Percentiles rank a stretch among this genome's conserved stretches.
Conservation (phyloP, 1,140 invertebrate genomes). For the Telenomus remus region DNA sequence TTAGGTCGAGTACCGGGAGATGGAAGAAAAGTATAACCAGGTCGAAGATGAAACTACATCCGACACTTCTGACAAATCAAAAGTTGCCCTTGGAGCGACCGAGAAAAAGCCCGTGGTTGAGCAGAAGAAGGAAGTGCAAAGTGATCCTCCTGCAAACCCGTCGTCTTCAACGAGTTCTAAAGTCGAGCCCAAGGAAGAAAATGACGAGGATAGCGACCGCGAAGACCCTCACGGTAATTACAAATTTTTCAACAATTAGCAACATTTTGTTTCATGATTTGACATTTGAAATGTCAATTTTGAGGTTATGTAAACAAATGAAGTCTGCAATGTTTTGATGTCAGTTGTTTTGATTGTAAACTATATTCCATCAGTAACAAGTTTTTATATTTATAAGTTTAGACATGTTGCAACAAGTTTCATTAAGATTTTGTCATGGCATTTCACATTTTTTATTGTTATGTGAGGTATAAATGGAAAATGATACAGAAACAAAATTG, state of each 20-base stretch:
- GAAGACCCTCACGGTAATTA: constrained; percentile 72
- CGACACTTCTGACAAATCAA: constrained; percentile 80
- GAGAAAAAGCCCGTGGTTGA: constrained; percentile 74
- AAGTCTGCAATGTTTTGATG: neutral
- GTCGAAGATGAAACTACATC: constrained; percentile 80
- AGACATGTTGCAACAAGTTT: too few species aligned
- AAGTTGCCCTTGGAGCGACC: constrained; percentile 73
- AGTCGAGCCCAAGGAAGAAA: constrained; percentile 69
- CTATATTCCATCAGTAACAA: too few species aligned
- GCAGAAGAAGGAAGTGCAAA: constrained; percentile 62
- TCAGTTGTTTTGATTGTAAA: too few species aligned
- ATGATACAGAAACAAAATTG: too few species aligned
- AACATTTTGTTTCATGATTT: constrained; percentile 46
- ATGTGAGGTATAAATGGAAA: too few species aligned
- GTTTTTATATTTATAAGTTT: too few species aligned
- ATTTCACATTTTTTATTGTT: too few species aligned
- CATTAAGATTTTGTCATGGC: too few species aligned
- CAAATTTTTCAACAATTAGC: constrained; percentile 18
- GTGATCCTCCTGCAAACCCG: constrained; percentile 56
- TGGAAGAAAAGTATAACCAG: constrained; percentile 81
- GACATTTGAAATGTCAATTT: constrained; percentile 4
- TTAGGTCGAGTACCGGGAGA: constrained; percentile 81
- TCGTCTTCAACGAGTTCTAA: constrained; percentile 63
- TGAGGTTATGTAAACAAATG: constrained; percentile 46
- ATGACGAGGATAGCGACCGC: constrained; percentile 73